Conservation (phyloP, 2,113 vertebrate genomes). For the Cololabis saira region DNA sequence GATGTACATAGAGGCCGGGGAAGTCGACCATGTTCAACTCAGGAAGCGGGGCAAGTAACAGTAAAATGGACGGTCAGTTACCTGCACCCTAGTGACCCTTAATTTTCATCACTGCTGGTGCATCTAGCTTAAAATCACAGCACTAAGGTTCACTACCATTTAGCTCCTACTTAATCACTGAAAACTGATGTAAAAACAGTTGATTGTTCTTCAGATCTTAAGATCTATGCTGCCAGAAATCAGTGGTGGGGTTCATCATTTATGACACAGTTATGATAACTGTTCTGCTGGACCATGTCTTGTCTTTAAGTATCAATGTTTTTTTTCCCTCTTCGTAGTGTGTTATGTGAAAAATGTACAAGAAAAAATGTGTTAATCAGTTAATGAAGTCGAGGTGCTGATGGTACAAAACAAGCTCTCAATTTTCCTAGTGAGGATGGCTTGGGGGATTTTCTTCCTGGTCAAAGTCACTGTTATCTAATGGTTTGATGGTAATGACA, state of each 20-base stretch:
- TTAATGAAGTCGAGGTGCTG: neutral
- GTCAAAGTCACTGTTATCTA: conserved; percentile 61
- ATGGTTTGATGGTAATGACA: conserved; percentile 66
- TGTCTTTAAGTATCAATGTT: too few relatives aligned
- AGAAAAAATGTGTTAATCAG: conserved; percentile 8
- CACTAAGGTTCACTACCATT: conserved; percentile 46
- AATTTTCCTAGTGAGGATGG: conserved; percentile 20
- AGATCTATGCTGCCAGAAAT: conserved; percentile 6
- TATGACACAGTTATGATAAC: neutral
- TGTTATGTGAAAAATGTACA: neutral
- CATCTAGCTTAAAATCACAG: conserved; percentile 24
- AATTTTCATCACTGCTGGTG: conserved; percentile 57
- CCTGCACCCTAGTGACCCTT: conserved; percentile 34
- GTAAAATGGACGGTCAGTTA: conserved; percentile 41
- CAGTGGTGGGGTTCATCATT: neutral
- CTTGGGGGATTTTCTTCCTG: conserved; percentile 50
- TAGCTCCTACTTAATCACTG: conserved; percentile 54
- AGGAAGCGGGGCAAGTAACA: conserved; percentile 31
- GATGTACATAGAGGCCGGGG: conserved; percentile 54
- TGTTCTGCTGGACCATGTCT: too few relatives aligned
- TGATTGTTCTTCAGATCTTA: too few relatives aligned
- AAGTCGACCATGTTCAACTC: conserved; percentile 60
- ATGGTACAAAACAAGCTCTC: conserved; percentile 11
- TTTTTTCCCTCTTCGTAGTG: too few relatives aligned
- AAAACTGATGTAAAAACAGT: neutral